These are phyloP conservation scores for Spea hammondii DNA, from an alignment of 2,797 vertebrate species.

Conservation along the genomic window DNA sequence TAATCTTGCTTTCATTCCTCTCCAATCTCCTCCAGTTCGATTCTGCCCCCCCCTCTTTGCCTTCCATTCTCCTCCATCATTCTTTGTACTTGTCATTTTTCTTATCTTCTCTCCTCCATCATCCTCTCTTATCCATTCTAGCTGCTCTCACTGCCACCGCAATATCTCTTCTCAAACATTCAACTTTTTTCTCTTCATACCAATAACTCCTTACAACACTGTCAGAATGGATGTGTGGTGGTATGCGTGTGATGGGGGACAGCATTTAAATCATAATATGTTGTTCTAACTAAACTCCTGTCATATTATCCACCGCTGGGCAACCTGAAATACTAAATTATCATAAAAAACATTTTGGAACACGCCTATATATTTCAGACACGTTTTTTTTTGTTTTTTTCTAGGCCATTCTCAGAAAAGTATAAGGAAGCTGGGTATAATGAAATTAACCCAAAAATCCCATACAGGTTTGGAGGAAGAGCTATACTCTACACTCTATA, in stretches of 20 bases:
- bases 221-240: background rate
- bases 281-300: no score
- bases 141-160: slow-evolving; percentile 2
- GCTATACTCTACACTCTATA: no score
- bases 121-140: slow-evolving; percentile 12
- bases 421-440: no score
- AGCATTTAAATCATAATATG: background rate
- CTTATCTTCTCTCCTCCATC: slow-evolving; percentile 26
- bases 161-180: slow-evolving; percentile 11
- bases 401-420: no score
- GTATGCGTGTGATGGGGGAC: background rate
- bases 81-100: slow-evolving; percentile 31
- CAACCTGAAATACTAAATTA: no score
- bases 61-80: slow-evolving; percentile 22
- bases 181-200: slow-evolving; percentile 1
- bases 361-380: no score
- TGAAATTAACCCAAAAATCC: no score
- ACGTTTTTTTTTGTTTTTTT: no score
- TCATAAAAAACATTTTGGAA: no score
- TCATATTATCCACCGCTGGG: no score
- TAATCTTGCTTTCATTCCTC: background rate
- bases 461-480: no score
- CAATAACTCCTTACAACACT: background rate
- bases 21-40: background rate
- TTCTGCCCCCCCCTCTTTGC: background rate